Percentiles rank a stretch among this genome's conserved stretches.
phyloP scores from a whole-genome alignment of 2,888 invertebrate species.

The Cotesia congregata region DNA sequence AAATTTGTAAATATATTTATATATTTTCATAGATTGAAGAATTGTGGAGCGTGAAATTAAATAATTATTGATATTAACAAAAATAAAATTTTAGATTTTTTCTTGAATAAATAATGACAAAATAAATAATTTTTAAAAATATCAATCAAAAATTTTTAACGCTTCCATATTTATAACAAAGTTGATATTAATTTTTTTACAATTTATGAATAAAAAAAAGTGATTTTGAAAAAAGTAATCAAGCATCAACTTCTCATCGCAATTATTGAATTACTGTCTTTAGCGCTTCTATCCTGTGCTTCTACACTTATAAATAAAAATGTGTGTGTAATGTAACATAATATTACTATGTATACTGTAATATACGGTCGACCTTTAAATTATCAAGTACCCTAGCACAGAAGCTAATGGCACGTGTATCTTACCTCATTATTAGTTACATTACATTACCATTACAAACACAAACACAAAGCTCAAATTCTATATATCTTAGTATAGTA shows the following conservation, averaged over 20 bases:
- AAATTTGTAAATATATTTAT: too few relatives aligned
- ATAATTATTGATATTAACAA: too few relatives aligned
- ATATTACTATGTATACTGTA: background rate
- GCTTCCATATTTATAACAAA: too few relatives aligned
- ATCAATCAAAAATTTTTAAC: too few relatives aligned
- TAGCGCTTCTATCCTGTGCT: background rate
- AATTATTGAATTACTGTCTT: background rate
- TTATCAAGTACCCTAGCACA: background rate
- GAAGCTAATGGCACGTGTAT: constrained; percentile 1
- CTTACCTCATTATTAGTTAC: background rate
- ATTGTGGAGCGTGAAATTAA: too few relatives aligned
- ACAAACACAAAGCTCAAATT: background rate
- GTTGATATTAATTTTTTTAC: too few relatives aligned
- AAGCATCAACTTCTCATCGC: background rate
- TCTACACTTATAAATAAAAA: background rate
- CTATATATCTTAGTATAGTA: background rate
- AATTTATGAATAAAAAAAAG: too few relatives aligned
- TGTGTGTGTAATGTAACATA: background rate
- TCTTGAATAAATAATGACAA: too few relatives aligned
- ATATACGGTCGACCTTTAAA: background rate
- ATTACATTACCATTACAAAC: background rate
- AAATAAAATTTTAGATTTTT: too few relatives aligned
- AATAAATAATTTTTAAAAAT: too few relatives aligned
- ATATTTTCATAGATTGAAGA: too few relatives aligned
- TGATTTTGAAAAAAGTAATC: background rate